These are phyloP conservation scores for Cyrtonyx montezumae DNA, from an alignment of 2,113 vertebrate species.

Conservation along the genomic window DNA sequence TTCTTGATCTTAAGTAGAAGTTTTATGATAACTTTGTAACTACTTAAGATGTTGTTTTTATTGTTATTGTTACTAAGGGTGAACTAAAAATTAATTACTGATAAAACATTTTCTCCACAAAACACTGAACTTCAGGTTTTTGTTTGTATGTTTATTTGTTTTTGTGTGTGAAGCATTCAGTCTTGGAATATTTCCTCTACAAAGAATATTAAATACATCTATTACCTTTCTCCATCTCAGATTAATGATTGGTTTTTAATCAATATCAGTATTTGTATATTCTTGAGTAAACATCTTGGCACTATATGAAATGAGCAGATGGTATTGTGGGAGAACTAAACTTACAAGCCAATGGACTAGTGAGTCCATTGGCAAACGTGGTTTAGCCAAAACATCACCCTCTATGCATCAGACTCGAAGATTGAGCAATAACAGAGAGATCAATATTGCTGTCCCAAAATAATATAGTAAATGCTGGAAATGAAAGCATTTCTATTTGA, in stretches of 20 bases:
- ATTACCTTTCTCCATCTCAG: neutral
- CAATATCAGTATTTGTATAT: neutral
- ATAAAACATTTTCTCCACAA: neutral
- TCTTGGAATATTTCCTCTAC: neutral
- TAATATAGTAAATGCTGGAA: neutral
- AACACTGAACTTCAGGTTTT: neutral
- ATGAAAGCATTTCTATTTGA: neutral
- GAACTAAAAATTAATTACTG: neutral
- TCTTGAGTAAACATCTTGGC: neutral
- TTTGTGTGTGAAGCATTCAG: neutral
- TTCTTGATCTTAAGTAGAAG: neutral
- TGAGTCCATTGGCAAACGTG: fast-evolving
- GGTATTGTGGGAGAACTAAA: neutral
- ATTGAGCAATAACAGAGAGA: neutral
- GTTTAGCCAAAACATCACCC: neutral
- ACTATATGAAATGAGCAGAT: neutral
- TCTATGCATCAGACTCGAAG: fast-evolving
- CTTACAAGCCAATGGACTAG: neutral
- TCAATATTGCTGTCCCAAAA: neutral
- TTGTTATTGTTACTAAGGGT: neutral
- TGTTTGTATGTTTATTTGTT: no score
- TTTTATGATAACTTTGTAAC: neutral
- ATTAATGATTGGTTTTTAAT: neutral
- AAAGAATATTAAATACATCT: neutral
- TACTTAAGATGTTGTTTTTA: neutral